Conservation (phyloP, 2,797 vertebrate genomes). For the Hemitrygon akajei region DNA sequence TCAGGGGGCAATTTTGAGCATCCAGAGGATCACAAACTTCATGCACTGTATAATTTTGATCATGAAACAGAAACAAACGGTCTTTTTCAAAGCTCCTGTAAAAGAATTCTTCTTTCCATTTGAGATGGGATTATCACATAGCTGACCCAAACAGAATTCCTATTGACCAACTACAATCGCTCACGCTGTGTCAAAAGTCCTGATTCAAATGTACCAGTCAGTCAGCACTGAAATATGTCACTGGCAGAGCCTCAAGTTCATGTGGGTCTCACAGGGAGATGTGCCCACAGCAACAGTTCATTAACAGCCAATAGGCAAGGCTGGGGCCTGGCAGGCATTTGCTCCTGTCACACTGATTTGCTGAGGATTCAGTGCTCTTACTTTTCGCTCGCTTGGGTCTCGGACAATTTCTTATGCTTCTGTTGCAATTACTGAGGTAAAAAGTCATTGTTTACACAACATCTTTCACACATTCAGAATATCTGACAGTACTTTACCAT, state of each 20-base stretch:
- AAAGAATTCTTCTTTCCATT: background rate
- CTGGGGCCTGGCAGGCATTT: background rate
- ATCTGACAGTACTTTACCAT: background rate
- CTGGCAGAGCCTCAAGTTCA: background rate
- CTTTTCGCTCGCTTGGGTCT: background rate
- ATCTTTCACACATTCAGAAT: background rate
- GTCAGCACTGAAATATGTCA: background rate
- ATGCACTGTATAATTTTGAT: background rate
- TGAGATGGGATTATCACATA: conserved; percentile 21
- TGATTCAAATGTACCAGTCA: background rate
- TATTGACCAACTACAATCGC: conserved; percentile 7
- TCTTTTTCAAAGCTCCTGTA: background rate
- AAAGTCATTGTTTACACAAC: background rate
- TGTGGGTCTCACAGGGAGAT: background rate
- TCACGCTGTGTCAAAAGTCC: conserved; percentile 26
- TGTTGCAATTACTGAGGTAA: background rate
- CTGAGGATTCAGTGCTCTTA: background rate
- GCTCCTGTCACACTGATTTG: background rate
- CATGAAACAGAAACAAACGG: background rate
- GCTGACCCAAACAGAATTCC: conserved; percentile 15
- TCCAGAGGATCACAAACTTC: background rate
- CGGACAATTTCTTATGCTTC: background rate
- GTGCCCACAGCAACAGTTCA: background rate
- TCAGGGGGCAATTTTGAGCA: background rate
- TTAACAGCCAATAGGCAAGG: background rate